These are phyloP conservation scores for Pharmacophagus antenor DNA, from an alignment of 2,888 invertebrate genomes.

Conservation along the genomic window DNA sequence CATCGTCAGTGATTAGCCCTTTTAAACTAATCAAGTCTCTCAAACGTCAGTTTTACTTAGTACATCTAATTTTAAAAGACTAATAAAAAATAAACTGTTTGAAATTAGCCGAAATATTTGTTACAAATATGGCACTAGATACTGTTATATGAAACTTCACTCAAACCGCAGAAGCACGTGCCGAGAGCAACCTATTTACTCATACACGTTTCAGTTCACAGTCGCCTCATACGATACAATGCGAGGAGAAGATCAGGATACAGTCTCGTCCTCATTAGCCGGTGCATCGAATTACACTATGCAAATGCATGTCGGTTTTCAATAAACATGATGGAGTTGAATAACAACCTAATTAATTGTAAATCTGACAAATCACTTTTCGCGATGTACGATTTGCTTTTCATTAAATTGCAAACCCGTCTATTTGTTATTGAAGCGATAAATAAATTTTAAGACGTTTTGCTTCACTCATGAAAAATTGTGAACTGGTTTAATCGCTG, in stretches of 20 bases:
- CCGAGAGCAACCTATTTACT: conserved; percentile 38
- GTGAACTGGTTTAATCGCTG: no score
- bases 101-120: not conserved
- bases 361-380: not conserved
- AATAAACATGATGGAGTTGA: conserved; percentile 2
- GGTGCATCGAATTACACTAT: conserved; percentile 56
- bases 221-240: conserved; percentile 36
- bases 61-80: not conserved
- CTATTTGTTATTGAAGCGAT: not conserved
- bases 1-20: not conserved
- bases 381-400: not conserved
- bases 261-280: conserved; percentile 68
- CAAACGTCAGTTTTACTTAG: no score
- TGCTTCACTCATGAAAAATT: no score
- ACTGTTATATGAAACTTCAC: conserved; percentile 20
- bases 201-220: conserved; percentile 29
- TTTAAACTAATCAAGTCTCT: not conserved
- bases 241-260: conserved; percentile 46
- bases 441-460: no score
- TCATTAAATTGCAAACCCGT: not conserved
- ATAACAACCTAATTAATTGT: conserved; percentile 7
- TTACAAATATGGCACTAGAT: not conserved
- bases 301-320: conserved; percentile 16
- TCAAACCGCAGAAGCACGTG: conserved; percentile 38
- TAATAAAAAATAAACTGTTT: not conserved